Conservation (phyloP, 2,888 invertebrate species). For the Piscicola geometra region DNA sequence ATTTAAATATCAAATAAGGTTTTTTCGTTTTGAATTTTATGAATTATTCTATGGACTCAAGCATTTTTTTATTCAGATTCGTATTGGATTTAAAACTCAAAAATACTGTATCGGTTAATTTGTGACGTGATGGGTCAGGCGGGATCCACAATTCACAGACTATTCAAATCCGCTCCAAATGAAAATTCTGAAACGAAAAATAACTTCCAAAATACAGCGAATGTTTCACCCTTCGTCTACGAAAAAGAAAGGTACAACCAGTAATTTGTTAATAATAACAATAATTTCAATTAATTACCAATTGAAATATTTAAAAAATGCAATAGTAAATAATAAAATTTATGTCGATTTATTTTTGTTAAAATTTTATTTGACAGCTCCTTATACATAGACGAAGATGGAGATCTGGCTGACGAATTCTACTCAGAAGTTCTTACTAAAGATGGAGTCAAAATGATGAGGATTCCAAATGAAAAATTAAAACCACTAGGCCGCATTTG, state of each 20-base stretch:
- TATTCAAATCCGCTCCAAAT: not conserved
- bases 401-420: conserved; percentile 61
- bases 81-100: not conserved
- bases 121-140: conserved; percentile 8
- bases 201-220: not conserved
- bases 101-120: not conserved
- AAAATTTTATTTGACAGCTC: conserved; percentile 56
- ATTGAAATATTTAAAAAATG: too few species aligned
- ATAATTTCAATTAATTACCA: too few species aligned
- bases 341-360: too few species aligned
- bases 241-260: conserved; percentile 12
- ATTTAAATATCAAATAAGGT: too few species aligned
- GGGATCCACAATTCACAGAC: conserved; percentile 4
- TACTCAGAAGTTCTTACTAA: conserved; percentile 56
- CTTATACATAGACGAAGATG: conserved; percentile 61
- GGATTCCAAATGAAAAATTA: conserved; percentile 50
- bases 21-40: too few species aligned
- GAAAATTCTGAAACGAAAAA: not conserved
- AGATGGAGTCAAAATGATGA: conserved; percentile 48
- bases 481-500: conserved; percentile 53
- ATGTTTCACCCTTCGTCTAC: not conserved
- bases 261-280: too few species aligned
- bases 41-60: too few species aligned
- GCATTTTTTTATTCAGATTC: too few species aligned
- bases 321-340: too few species aligned